Conservation (phyloP, 2,888 invertebrate species). For the Altica lythri region DNA sequence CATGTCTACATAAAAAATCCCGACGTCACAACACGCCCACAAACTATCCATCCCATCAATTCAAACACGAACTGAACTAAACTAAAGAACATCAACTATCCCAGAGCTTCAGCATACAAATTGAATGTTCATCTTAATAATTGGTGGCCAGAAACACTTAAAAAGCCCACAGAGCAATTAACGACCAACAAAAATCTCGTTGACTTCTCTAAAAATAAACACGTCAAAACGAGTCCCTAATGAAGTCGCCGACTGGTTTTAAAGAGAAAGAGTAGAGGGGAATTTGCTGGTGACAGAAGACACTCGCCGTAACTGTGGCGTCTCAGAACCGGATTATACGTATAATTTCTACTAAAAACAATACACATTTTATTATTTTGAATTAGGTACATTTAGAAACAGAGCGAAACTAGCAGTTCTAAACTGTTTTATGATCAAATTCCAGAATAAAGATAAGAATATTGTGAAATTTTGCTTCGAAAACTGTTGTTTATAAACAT, state of each 20-base stretch:
- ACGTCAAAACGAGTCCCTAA: slow-evolving; percentile 44
- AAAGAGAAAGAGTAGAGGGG: slow-evolving; percentile 30
- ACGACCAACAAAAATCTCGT: slow-evolving; percentile 41
- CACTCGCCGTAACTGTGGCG: slow-evolving; percentile 41
- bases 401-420: no score
- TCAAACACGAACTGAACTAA: no score
- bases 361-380: no score
- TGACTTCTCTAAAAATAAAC: slow-evolving; percentile 47
- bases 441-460: no score
- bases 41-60: not conserved
- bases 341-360: no score
- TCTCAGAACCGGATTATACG: slow-evolving; percentile 3
- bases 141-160: slow-evolving; percentile 24
- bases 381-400: no score
- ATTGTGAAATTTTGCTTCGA: no score
- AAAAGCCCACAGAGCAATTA: slow-evolving; percentile 25
- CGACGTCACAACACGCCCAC: not conserved
- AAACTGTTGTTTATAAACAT: no score
- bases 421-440: no score
- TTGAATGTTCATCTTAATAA: slow-evolving; percentile 13
- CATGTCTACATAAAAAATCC: no score
- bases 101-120: not conserved
- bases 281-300: slow-evolving; percentile 44
- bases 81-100: no score
- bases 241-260: slow-evolving; percentile 19